A percentile compares a stretch with the other conserved stretches of the same genome.
Conservation (phyloP, 1,140 invertebrate species). For the Calosoma granatense region DNA sequence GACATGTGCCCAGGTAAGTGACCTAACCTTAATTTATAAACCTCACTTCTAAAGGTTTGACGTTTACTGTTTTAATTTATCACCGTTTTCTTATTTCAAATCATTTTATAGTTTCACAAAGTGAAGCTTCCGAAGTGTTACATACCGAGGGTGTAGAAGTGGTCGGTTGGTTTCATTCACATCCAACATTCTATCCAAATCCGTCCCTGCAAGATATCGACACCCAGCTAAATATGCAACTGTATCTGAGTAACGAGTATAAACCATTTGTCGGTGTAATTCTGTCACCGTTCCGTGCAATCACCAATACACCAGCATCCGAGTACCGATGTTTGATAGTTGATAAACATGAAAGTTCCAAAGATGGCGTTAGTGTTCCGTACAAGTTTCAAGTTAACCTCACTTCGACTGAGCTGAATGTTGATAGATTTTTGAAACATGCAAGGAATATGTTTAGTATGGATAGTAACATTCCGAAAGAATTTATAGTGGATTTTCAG, state of each 20-base stretch:
- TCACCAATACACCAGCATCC: slow-evolving; percentile 29
- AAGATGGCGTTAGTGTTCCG: slow-evolving; percentile 25
- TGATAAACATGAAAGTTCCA: slow-evolving; percentile 24
- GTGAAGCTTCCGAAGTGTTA: slow-evolving; percentile 43
- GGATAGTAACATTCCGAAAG: slow-evolving; percentile 11
- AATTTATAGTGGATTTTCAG: slow-evolving; percentile 22
- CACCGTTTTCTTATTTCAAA: no score
- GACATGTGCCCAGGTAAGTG: slow-evolving; percentile 62
- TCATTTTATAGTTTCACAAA: slow-evolving; percentile 42
- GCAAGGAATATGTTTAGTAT: slow-evolving; percentile 6
- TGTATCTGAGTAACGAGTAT: slow-evolving; percentile 40
- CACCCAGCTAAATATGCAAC: slow-evolving; percentile 46
- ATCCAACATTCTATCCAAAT: slow-evolving; percentile 51
- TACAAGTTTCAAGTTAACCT: slow-evolving; percentile 32
- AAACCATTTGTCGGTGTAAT: slow-evolving; percentile 48
- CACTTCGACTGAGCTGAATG: slow-evolving; percentile 17
- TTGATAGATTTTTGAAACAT: slow-evolving; percentile 20
- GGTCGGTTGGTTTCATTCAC: slow-evolving; percentile 57
- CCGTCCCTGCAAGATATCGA: slow-evolving; percentile 51
- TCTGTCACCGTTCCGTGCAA: slow-evolving; percentile 41
- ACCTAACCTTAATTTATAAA: neutral
- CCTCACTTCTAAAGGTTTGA: slow-evolving; percentile 7
- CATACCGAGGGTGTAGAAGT: slow-evolving; percentile 37
- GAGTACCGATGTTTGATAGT: slow-evolving; percentile 31
- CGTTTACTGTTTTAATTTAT: neutral